These are phyloP conservation scores for Leptobrachium leishanense DNA, from an alignment of 2,113 vertebrate species.

Conservation along the genomic window DNA sequence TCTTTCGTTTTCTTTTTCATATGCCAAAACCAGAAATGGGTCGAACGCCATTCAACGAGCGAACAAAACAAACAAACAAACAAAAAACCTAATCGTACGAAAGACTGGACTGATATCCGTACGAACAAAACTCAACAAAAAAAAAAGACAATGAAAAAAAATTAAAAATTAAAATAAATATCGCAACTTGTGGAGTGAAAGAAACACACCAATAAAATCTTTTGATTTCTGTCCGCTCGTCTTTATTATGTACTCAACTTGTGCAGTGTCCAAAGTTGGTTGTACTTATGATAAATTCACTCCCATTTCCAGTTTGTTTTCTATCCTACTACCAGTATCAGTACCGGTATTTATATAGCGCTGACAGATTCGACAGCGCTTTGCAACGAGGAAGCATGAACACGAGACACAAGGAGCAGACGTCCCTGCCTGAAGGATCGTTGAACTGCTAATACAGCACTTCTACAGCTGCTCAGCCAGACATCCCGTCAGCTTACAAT, in stretches of 20 bases:
- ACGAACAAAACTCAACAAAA: slow-evolving; percentile 41
- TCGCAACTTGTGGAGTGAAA: slow-evolving; percentile 50
- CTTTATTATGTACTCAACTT: slow-evolving; percentile 25
- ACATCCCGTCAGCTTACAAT: too few relatives aligned
- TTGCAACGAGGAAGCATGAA: too few relatives aligned
- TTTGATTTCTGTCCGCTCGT: slow-evolving; percentile 44
- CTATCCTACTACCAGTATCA: too few relatives aligned
- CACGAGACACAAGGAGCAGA: too few relatives aligned
- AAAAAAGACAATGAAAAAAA: slow-evolving; percentile 41
- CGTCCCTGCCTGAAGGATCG: too few relatives aligned
- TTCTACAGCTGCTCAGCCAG: too few relatives aligned
- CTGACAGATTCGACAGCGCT: too few relatives aligned
- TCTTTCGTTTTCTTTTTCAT: slow-evolving; percentile 48
- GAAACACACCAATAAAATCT: slow-evolving; percentile 50
- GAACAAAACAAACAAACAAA: slow-evolving; percentile 38
- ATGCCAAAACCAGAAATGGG: slow-evolving; percentile 51
- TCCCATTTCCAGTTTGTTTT: too few relatives aligned
- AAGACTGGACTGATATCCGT: slow-evolving; percentile 40
- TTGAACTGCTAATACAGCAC: too few relatives aligned
- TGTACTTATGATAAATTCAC: too few relatives aligned
- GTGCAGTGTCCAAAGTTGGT: too few relatives aligned
- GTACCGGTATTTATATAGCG: too few relatives aligned
- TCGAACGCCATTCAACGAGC: slow-evolving; percentile 48
- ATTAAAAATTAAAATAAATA: slow-evolving; percentile 44
- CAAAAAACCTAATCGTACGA: slow-evolving; percentile 38